Conservation (phyloP, 2,797 vertebrate species). For the Amblyraja radiata region DNA sequence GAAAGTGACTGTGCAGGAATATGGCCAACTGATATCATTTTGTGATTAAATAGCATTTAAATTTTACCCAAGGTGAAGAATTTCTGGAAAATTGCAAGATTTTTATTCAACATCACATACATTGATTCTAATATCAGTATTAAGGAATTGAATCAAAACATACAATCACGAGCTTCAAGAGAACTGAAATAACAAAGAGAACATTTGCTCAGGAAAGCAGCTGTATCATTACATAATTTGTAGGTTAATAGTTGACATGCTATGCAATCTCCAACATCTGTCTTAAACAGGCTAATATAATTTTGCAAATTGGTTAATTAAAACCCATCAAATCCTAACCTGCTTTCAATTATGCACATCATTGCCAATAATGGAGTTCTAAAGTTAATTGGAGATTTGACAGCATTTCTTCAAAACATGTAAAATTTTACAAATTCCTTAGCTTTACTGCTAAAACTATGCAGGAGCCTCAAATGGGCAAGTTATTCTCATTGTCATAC, state of each 20-base stretch:
- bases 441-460: not conserved
- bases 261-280: slow-evolving; percentile 17
- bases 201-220: not conserved
- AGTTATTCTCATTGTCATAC: not conserved
- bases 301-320: slow-evolving; percentile 12
- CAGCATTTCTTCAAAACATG: not conserved
- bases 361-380: not conserved
- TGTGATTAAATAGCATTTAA: not conserved
- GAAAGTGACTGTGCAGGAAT: too few relatives aligned
- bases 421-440: not conserved
- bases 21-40: too few relatives aligned
- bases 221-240: not conserved
- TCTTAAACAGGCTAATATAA: slow-evolving; percentile 1
- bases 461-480: not conserved
- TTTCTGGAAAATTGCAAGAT: not conserved
- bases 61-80: not conserved
- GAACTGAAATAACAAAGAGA: not conserved
- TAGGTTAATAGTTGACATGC: not conserved
- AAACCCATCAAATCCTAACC: not conserved
- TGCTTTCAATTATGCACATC: not conserved
- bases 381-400: not conserved
- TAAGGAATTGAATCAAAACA: not conserved
- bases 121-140: not conserved
- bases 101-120: not conserved
- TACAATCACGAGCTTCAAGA: not conserved